Evolutionary conservation across 2,113 vertebrate genomes (phyloP), one percentile per base, ranked within the genome.

Genomic region (Dasyurus viverrinus): DNA sequence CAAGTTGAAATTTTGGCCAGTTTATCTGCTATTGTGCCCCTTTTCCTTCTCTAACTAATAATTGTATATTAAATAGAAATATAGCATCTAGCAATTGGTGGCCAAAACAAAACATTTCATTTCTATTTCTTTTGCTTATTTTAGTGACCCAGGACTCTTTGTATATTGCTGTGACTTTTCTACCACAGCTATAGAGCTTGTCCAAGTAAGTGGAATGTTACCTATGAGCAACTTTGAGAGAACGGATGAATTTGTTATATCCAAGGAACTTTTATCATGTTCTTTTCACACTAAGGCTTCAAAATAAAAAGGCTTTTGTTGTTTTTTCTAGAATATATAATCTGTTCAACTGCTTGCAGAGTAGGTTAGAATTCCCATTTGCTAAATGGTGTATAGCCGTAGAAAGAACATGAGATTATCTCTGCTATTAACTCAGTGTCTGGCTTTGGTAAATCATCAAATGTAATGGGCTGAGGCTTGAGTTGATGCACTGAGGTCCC

Each of bases 91-190:
- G 10, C 47, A 90, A 30, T 12, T 52, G 48, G 16, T 50, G 22
- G 25, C 30, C 2, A 84, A 53, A 9, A 89, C 27, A 89, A 55
- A 8, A 90, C 0, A 25, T 54, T 16, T 76, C 52, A 95, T 1
- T 90, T 54, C 93, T 96, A 4, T 95, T 93, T 97, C 90, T 97
- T 94, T 91, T 97, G 11, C 76, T 10, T 93, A 26, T 98, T 98
- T 92, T 98, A 99, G 99, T 98, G 99, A 99, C 96, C 99, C 99
- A 0, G 99, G 99, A 53, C 99, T 99, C 47, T 99, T 99, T 98
- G 98, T 99, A 84, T 99, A 99, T 97, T 99, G 99, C 97, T 99
- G 99, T 97, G 99, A 99, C 96, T 99, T 99, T 98, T 99, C 99
- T 96, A 98, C 98, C 90, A 98, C 99, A 4, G 99, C 99, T 68